Evolutionary conservation across 2,113 vertebrate genomes (phyloP).

Genomic region (Mirounga angustirostris): DNA sequence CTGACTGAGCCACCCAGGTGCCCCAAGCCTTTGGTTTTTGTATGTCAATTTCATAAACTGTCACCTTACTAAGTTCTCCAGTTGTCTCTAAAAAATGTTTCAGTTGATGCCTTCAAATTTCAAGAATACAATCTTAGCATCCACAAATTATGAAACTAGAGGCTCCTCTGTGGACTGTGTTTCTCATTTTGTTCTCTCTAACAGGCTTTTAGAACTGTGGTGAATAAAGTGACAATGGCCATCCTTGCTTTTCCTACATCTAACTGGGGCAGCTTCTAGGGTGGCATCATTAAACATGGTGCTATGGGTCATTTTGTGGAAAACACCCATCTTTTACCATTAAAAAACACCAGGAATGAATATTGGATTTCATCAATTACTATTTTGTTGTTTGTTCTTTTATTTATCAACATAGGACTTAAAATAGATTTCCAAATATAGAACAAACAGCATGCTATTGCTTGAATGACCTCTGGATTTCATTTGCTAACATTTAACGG

Average conservation of each 20-base stretch:
- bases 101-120: neutral
- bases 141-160: neutral
- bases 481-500: neutral
- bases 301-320: neutral
- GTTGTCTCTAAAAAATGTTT: slow-evolving; percentile 40
- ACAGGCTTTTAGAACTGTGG: neutral
- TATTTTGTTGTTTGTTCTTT: neutral
- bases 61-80: neutral
- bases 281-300: neutral
- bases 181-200: neutral
- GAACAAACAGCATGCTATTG: neutral
- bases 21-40: neutral
- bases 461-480: neutral
- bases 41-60: slow-evolving; percentile 4
- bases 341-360: neutral
- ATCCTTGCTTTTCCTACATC: neutral
- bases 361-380: slow-evolving; percentile 2
- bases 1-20: no score
- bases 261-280: neutral
- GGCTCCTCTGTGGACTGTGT: neutral
- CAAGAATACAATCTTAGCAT: neutral
- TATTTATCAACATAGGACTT: neutral
- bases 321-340: neutral
- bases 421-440: neutral
- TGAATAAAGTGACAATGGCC: neutral